phyloP scores from a whole-genome alignment of 2,888 invertebrate species.

The Chloroclystis v-ata region DNA sequence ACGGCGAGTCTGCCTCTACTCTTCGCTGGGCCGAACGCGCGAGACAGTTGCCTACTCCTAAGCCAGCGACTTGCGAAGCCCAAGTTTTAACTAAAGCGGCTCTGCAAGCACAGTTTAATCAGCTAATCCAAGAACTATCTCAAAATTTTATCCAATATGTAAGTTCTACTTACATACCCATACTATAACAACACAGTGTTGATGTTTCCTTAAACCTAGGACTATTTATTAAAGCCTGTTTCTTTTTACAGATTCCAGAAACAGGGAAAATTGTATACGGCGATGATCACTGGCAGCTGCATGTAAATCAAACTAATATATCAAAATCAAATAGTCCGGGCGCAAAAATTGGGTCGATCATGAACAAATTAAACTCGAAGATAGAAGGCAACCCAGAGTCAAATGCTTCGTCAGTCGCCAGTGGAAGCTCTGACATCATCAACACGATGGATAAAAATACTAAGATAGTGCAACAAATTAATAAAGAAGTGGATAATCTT shows the following conservation, averaged over 20 bases:
- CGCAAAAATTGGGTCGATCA: slow-evolving; percentile 62
- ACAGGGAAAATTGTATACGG: slow-evolving; percentile 56
- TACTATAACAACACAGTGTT: too few relatives aligned
- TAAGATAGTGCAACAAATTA: slow-evolving; percentile 54
- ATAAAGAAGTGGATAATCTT: slow-evolving; percentile 63
- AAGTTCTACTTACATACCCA: slow-evolving; percentile 24
- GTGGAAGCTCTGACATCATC: slow-evolving; percentile 59
- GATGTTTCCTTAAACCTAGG: background rate
- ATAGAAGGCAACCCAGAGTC: slow-evolving; percentile 50
- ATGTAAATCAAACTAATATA: slow-evolving; percentile 27
- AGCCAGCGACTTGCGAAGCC: slow-evolving; percentile 25
- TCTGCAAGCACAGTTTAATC: slow-evolving; percentile 63
- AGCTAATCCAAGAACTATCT: slow-evolving; percentile 53
- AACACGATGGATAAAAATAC: slow-evolving; percentile 48
- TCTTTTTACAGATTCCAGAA: slow-evolving; percentile 51
- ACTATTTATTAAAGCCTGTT: background rate
- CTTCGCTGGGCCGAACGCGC: slow-evolving; percentile 88
- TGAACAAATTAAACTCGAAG: slow-evolving; percentile 51
- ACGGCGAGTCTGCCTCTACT: slow-evolving; percentile 89
- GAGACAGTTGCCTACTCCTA: slow-evolving; percentile 76
- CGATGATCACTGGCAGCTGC: slow-evolving; percentile 52
- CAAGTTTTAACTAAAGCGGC: slow-evolving; percentile 37
- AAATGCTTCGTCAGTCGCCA: slow-evolving; percentile 51
- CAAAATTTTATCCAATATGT: slow-evolving; percentile 60
- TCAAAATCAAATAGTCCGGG: background rate